Percentiles rank a stretch among this genome's conserved stretches.
phyloP scores from a whole-genome alignment of 2,113 vertebrate species.

The Oncorhynchus mykiss region DNA sequence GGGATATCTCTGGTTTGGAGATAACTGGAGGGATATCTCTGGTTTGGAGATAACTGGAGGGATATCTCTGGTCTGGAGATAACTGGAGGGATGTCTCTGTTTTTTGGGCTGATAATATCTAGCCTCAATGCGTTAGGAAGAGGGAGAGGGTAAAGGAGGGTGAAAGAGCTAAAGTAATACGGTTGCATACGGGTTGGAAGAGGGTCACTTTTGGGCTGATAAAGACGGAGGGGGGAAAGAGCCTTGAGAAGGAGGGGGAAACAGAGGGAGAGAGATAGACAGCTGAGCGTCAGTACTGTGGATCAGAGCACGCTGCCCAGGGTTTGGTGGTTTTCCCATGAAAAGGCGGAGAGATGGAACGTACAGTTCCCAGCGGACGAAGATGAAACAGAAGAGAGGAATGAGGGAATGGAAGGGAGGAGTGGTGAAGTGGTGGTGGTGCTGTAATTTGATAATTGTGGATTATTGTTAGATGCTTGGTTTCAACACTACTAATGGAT shows the following conservation, averaged over 20 bases:
- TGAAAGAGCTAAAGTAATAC: neutral
- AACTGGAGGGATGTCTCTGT: neutral
- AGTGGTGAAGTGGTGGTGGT: neutral
- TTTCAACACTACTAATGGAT: neutral
- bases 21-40: neutral
- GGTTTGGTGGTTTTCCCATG: constrained; percentile 36
- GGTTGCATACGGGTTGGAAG: neutral
- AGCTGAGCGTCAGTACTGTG: constrained; percentile 25
- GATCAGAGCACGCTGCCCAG: constrained; percentile 29
- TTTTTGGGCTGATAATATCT: constrained; percentile 2
- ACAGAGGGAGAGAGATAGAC: constrained; percentile 1
- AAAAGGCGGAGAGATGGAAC: constrained; percentile 43
- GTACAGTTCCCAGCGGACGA: constrained; percentile 26
- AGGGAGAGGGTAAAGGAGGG: neutral
- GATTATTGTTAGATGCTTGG: neutral
- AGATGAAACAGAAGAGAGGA: constrained; percentile 47
- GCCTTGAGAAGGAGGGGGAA: constrained; percentile 5
- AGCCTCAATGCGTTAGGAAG: neutral
- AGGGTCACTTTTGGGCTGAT: neutral
- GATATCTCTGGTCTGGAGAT: neutral
- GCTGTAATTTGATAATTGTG: constrained; percentile 46
- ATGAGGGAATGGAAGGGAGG: constrained; percentile 13
- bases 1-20: neutral
- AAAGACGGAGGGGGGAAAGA: neutral
- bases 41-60: too few species aligned